Evolutionary conservation across 2,888 invertebrate species (phyloP), one percentile per base, ranked within the genome.

Genomic region (Ecliptopera silaceata): DNA sequence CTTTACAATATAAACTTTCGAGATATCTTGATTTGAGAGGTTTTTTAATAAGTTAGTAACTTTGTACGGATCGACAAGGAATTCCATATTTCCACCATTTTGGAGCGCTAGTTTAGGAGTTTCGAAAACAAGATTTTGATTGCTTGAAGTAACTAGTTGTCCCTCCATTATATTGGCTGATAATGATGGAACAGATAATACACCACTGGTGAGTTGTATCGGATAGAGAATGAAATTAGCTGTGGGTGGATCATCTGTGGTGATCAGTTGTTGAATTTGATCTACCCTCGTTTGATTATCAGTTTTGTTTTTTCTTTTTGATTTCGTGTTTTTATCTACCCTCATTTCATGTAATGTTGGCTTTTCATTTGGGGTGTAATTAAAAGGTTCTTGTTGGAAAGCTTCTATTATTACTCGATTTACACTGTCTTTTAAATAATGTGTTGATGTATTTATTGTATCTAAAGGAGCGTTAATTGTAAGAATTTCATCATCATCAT

Each of bases 181-280:
- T 0, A 69, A 22, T 0, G 50, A 45, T 0, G 69, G 68, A 0
- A 65, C 61, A 0, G 52, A 50, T 10, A 64, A 1, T 0, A 44
- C 18, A 0, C 55, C 58, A 11, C 46, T 43, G 0, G 42, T 42
- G 0, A 51, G 13, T 0, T 64, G 17, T 3, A 69, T 50, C 0
- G 66, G 69, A 20, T 68, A 66, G 0, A 69, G 39, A 0, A 66
- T 10, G 15, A 45, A 62, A 0, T 18, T 41, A 4, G 41, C 1
- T 4, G 20, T 1, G 2, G 15, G 6, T 36, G n/a, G 31, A 11
- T 1, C 31, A n/a, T 15, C 8, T 2, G 15, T 36, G n/a, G n/a
- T n/a, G n/a, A n/a, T n/a, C n/a, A n/a, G n/a, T n/a, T n/a, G n/a
- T n/a, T n/a, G n/a, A n/a, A 13, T 34, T 6, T 12, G 34, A 12